A percentile compares a stretch with the other conserved stretches of the same genome.
Conservation (phyloP, 2,888 invertebrate species). For the Hedya salicella region DNA sequence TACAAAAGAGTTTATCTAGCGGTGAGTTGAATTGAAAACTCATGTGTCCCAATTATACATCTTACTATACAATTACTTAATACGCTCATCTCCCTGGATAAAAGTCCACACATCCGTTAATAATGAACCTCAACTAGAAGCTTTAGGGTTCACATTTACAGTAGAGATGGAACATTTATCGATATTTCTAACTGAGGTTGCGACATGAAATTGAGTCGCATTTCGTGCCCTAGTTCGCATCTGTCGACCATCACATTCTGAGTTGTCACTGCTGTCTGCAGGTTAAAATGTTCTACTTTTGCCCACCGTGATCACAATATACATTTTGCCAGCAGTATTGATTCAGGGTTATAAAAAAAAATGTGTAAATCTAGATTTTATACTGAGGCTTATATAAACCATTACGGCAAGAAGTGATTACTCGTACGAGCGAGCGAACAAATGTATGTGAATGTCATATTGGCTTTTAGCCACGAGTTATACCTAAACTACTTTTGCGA, state of each 20-base stretch:
- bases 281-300: slow-evolving; percentile 15
- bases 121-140: neutral
- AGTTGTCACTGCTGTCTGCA: slow-evolving; percentile 29
- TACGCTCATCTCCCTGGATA: neutral
- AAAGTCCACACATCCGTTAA: neutral
- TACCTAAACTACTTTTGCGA: no score
- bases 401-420: no score
- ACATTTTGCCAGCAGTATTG: no score
- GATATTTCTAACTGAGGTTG: slow-evolving; percentile 34
- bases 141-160: slow-evolving; percentile 22
- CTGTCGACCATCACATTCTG: slow-evolving; percentile 26
- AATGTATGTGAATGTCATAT: no score
- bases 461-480: no score
- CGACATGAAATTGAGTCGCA: slow-evolving; percentile 41
- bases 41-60: slow-evolving; percentile 20
- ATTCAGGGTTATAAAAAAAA: no score
- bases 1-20: no score
- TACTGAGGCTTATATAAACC: no score
- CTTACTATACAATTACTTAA: slow-evolving; percentile 7
- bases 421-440: no score
- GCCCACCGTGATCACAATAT: no score
- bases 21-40: no score
- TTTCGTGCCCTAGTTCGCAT: slow-evolving; percentile 39
- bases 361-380: no score
- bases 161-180: slow-evolving; percentile 29